Evolutionary conservation across 2,797 vertebrate genomes (phyloP).

Genomic region (Scleropages formosus): DNA sequence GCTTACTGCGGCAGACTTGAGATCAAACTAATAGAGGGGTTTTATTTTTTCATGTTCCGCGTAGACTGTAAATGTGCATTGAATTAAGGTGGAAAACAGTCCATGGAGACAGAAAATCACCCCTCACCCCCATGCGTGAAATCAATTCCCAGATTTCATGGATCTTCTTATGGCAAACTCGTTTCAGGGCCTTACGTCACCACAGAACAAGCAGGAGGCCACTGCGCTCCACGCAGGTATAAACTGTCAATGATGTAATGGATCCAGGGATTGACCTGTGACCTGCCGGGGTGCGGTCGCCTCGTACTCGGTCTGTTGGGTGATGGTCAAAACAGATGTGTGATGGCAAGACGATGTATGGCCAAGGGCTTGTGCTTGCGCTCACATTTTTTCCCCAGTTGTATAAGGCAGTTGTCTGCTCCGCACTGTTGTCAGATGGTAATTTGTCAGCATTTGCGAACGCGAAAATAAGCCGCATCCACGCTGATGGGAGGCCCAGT

Average conservation of each 20-base stretch:
- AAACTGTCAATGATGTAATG: neutral
- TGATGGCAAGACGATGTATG: neutral
- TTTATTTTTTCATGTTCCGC: too few relatives aligned
- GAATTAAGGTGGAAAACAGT: neutral
- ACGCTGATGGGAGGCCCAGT: too few relatives aligned
- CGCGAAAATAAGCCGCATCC: too few relatives aligned
- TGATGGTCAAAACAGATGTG: neutral
- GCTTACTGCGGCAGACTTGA: too few relatives aligned
- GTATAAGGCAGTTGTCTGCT: too few relatives aligned
- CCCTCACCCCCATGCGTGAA: constrained; percentile 65
- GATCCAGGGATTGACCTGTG: neutral
- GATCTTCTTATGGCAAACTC: constrained; percentile 69
- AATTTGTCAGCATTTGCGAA: too few relatives aligned
- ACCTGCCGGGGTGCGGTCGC: neutral
- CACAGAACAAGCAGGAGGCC: constrained; percentile 44
- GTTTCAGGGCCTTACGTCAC: constrained; percentile 68
- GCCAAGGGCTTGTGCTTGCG: too few relatives aligned
- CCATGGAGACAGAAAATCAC: constrained; percentile 26
- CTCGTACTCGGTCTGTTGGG: neutral
- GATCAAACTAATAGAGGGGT: neutral
- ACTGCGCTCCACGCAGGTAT: neutral
- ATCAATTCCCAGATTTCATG: constrained; percentile 61
- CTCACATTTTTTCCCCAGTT: too few relatives aligned
- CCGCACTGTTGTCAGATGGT: too few relatives aligned
- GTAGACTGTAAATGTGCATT: neutral